Percentiles rank a stretch among this genome's conserved stretches.
phyloP scores from a whole-genome alignment of 2,888 invertebrate species.

The Drosophila vallismaia region DNA sequence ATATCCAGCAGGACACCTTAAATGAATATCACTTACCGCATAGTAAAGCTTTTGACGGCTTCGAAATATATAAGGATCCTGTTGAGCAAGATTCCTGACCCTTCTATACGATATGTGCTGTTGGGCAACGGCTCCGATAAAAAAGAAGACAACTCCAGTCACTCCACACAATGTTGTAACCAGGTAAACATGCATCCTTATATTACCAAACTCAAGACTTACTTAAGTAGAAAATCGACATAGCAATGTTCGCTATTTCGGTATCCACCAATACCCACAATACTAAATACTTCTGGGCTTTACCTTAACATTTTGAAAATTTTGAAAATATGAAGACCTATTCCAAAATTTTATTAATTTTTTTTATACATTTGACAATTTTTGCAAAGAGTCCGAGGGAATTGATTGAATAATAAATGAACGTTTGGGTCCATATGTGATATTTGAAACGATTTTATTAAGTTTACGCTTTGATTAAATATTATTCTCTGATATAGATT shows the following conservation, averaged over 20 bases:
- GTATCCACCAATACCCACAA: neutral
- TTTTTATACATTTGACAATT: neutral
- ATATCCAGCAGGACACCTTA: neutral
- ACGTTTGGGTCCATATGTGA: too few species aligned
- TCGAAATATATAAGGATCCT: constrained; percentile 57
- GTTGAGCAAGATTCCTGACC: constrained; percentile 45
- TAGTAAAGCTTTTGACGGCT: constrained; percentile 48
- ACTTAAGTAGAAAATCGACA: neutral
- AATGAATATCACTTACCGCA: constrained; percentile 48
- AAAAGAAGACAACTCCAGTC: constrained; percentile 52
- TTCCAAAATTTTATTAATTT: neutral
- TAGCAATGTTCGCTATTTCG: neutral
- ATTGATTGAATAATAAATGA: too few species aligned
- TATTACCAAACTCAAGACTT: neutral
- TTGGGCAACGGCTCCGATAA: constrained; percentile 56
- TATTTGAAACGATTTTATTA: too few species aligned
- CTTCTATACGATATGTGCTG: constrained; percentile 57
- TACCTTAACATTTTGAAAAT: constrained; percentile 1
- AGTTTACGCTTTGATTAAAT: too few species aligned
- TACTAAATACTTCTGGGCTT: neutral
- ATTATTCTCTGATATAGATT: too few species aligned
- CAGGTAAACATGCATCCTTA: constrained; percentile 6
- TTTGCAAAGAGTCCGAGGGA: neutral
- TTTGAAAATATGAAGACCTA: neutral
- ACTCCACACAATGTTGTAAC: constrained; percentile 15